Conservation (phyloP, 2,888 invertebrate genomes). For the Pollenia amentaria region DNA sequence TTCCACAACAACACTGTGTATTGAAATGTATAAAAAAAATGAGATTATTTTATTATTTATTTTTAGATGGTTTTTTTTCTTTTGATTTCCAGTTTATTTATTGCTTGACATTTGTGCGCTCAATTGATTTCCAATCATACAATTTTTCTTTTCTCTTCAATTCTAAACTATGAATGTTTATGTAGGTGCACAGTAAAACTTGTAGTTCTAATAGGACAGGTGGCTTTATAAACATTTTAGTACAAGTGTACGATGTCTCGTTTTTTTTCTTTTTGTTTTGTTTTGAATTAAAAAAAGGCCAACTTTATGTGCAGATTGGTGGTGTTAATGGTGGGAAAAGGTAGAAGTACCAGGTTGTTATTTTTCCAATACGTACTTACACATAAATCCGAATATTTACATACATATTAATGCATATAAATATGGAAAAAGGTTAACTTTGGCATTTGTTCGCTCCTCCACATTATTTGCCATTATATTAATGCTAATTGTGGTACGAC, state of each 20-base stretch:
- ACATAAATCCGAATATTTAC: neutral
- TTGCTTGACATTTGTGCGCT: constrained; percentile 72
- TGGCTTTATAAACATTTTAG: constrained; percentile 39
- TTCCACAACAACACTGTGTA: constrained; percentile 8
- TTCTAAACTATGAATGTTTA: constrained; percentile 1
- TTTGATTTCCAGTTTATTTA: constrained; percentile 65
- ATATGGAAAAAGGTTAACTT: neutral
- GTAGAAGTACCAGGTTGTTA: constrained; percentile 13
- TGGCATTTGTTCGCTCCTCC: neutral
- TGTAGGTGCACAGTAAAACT: neutral
- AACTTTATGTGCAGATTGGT: constrained; percentile 9
- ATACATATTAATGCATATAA: neutral
- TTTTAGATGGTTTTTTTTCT: neutral
- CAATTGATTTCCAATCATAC: constrained; percentile 71
- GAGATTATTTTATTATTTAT: constrained; percentile 24
- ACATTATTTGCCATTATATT: constrained; percentile 41
- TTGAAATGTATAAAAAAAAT: constrained; percentile 42
- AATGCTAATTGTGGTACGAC: constrained; percentile 69
- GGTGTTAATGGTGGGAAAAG: constrained; percentile 54
- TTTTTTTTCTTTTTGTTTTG: constrained; percentile 26
- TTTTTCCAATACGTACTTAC: constrained; percentile 26
- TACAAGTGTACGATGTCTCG: constrained; percentile 69
- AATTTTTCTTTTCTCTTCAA: constrained; percentile 30
- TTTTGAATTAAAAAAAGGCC: neutral
- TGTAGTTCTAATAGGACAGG: constrained; percentile 8